Percentiles rank a stretch among this genome's conserved stretches.
phyloP scores from a whole-genome alignment of 2,888 invertebrate genomes.

The Agrochola lychnidis region DNA sequence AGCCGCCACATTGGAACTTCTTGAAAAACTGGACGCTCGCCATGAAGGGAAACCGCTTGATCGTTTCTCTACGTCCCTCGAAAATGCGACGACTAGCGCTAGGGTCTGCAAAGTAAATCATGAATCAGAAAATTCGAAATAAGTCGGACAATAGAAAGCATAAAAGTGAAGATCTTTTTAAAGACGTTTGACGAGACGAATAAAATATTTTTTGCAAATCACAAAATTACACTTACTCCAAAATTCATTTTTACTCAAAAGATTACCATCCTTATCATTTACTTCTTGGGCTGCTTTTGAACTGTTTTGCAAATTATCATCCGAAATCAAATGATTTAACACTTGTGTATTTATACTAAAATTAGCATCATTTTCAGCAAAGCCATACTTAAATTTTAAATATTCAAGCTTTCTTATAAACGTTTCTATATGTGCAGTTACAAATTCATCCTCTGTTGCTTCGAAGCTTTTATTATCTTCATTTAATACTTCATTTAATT shows the following conservation, averaged over 20 bases:
- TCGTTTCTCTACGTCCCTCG: conserved; percentile 73
- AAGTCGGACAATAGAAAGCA: neutral
- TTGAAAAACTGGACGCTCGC: conserved; percentile 82
- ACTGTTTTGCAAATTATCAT: conserved; percentile 27
- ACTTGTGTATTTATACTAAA: conserved; percentile 67
- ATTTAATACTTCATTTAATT: conserved; percentile 76
- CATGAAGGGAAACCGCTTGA: conserved; percentile 83
- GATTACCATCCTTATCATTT: conserved; percentile 48
- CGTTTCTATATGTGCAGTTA: conserved; percentile 65
- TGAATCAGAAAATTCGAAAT: neutral
- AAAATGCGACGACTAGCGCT: conserved; percentile 77
- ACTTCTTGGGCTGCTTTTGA: conserved; percentile 1
- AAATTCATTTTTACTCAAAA: conserved; percentile 72
- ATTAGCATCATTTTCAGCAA: conserved; percentile 51
- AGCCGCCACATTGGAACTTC: conserved; percentile 81
- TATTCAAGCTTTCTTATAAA: conserved; percentile 71
- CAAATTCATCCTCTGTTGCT: conserved; percentile 62
- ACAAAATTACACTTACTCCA: conserved; percentile 75
- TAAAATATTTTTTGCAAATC: neutral
- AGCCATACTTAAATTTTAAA: conserved; percentile 68
- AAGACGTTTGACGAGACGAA: neutral
- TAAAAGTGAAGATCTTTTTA: neutral
- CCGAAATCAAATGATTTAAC: conserved; percentile 56
- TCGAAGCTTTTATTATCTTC: conserved; percentile 67
- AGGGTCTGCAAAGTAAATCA: conserved; percentile 65